These are phyloP conservation scores for Synanthedon myopaeformis DNA, from an alignment of 2,888 invertebrate species.

Conservation along the genomic window DNA sequence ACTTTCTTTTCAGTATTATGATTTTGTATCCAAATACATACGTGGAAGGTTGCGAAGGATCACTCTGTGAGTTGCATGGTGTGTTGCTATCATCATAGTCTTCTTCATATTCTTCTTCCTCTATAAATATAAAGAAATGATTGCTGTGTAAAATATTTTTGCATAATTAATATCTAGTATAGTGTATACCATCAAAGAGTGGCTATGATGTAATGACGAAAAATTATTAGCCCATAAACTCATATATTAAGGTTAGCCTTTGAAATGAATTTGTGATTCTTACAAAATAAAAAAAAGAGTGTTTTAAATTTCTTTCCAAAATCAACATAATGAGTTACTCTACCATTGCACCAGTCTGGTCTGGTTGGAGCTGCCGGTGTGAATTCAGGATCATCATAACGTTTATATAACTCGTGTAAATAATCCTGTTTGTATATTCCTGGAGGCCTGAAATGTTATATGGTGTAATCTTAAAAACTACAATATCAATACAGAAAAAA, in stretches of 20 bases:
- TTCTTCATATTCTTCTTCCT: slow-evolving; percentile 28
- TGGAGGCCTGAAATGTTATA: slow-evolving; percentile 74
- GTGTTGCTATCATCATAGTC: slow-evolving; percentile 31
- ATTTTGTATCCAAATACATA: not conserved
- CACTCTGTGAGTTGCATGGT: slow-evolving; percentile 31
- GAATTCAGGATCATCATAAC: slow-evolving; percentile 81
- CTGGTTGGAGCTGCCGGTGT: slow-evolving; percentile 79
- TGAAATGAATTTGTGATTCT: too few relatives aligned
- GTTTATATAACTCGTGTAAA: slow-evolving; percentile 83
- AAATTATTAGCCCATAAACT: too few relatives aligned
- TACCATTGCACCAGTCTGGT: slow-evolving; percentile 92
- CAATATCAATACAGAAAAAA: too few relatives aligned
- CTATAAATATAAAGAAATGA: slow-evolving; percentile 9
- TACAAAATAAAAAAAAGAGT: too few relatives aligned
- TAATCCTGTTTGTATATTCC: slow-evolving; percentile 99
- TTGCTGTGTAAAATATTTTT: too few relatives aligned
- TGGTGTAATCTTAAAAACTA: too few relatives aligned
- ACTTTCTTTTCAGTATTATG: too few relatives aligned
- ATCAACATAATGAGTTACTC: slow-evolving; percentile 13
- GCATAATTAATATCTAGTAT: too few relatives aligned
- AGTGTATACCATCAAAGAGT: too few relatives aligned
- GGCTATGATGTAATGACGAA: too few relatives aligned
- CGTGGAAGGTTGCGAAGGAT: slow-evolving; percentile 10
- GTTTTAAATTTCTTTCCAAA: not conserved
- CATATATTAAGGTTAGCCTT: not conserved